phyloP scores from a whole-genome alignment of 2,797 vertebrate genomes.

The Acipenser ruthenus region DNA sequence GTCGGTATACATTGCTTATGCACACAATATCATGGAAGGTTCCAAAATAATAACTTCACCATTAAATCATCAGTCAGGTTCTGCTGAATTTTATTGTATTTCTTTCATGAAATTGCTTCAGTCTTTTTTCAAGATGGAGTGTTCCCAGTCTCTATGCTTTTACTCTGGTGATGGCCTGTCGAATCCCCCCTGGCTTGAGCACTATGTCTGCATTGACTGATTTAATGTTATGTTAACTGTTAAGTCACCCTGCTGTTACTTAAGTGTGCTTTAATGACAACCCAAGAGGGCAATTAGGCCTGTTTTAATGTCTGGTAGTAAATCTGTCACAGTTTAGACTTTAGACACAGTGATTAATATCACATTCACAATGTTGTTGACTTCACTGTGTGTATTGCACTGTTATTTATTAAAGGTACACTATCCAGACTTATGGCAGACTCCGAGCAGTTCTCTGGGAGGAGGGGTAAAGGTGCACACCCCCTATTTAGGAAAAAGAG shows the following conservation, averaged over 20 bases:
- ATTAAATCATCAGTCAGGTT: too few relatives aligned
- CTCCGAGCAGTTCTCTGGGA: too few relatives aligned
- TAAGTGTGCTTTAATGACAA: constrained; percentile 56
- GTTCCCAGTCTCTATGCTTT: too few relatives aligned
- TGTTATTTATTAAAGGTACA: not conserved
- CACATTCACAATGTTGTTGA: not conserved
- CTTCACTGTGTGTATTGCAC: not conserved
- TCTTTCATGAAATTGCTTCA: not conserved
- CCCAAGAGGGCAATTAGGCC: constrained; percentile 55
- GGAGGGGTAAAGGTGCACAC: too few relatives aligned
- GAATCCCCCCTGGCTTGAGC: constrained; percentile 20
- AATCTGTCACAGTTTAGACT: constrained; percentile 18
- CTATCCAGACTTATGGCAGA: too few relatives aligned
- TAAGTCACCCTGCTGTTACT: constrained; percentile 50
- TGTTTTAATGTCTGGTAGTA: constrained; percentile 44
- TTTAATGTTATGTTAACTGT: constrained; percentile 51
- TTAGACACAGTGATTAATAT: not conserved
- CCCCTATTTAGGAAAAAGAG: too few relatives aligned
- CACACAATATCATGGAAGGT: too few relatives aligned
- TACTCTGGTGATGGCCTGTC: too few relatives aligned
- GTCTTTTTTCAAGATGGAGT: too few relatives aligned
- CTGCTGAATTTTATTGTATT: not conserved
- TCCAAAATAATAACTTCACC: too few relatives aligned
- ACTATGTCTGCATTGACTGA: constrained; percentile 35
- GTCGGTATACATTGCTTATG: too few relatives aligned